phyloP scores from a whole-genome alignment of 2,113 vertebrate genomes.

The Laticauda colubrina region DNA sequence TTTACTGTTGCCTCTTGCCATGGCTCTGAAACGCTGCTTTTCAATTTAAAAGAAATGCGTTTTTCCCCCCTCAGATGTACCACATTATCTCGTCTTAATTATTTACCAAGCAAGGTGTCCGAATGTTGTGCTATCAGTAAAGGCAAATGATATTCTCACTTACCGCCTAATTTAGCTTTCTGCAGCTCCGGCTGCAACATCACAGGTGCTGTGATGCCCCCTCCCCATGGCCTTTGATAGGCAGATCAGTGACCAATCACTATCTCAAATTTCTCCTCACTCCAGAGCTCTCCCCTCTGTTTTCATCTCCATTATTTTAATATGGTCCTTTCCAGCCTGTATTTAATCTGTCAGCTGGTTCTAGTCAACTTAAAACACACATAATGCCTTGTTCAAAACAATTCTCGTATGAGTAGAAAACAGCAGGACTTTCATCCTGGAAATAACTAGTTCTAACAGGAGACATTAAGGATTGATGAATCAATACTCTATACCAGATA shows the following conservation, averaged over 20 bases:
- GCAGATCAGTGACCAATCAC: neutral
- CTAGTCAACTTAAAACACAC: neutral
- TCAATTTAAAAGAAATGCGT: neutral
- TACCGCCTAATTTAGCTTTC: neutral
- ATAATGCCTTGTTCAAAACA: neutral
- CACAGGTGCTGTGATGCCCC: neutral
- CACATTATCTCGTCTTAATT: neutral
- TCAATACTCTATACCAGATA: neutral
- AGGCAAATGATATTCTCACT: slow-evolving; percentile 11
- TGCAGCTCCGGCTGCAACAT: neutral
- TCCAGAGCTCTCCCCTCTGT: neutral
- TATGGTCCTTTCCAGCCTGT: neutral
- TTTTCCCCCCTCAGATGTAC: neutral
- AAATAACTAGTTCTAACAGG: neutral
- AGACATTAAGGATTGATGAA: too few relatives aligned
- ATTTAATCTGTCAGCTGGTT: neutral
- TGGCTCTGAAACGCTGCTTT: slow-evolving; percentile 3
- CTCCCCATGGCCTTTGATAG: neutral
- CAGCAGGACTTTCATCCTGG: neutral
- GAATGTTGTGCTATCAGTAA: neutral
- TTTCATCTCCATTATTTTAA: slow-evolving; percentile 1
- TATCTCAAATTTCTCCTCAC: slow-evolving; percentile 6
- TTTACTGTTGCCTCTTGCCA: neutral
- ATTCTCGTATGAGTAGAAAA: neutral
- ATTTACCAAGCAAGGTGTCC: neutral